Base-by-base conservation (phyloP, 2,797 vertebrate species). In the Acridotheres tristis region DNA sequence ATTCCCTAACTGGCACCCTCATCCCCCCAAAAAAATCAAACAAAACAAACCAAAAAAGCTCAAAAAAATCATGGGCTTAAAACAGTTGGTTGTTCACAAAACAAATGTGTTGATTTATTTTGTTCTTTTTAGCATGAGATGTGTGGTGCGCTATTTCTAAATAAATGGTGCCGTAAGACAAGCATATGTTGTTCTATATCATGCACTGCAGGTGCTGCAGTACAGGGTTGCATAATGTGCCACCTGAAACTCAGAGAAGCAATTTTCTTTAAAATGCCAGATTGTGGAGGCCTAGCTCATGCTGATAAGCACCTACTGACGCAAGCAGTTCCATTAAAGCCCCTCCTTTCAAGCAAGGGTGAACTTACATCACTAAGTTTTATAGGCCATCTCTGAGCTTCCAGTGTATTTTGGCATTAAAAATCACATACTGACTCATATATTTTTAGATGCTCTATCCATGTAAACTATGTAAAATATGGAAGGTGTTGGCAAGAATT, bases 121-220 rank as follows among this genome's bases (percentile, higher is more conserved):
- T 96, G 36, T 88, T 95, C 58, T 78, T 94, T 94, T 94, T 68
- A 93, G 23, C 55, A 43, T 90, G 63, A 85, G 62, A 71, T 42
- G 34, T 81, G 67, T 86, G 88, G 36, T 63, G 38, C 86, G 66
- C 57, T 82, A 38, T 90, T 95, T 96, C 92, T 96, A 94, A 96
- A 95, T 89, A 96, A 93, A 92, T 88, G 23, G 57, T 96, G 79
- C 67, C 54, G 53, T 84, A 96, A 96, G 86, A 96, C 26, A 94
- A 96, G 63, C 93, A 97, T 95, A 95, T 94, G 94, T 65, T 92
- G 69, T 66, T 95, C 85, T 86, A 71, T 69, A 85, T 93, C 76
- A 81, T 86, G 43, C 69, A 75, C 81, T 88, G 78, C 92, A 94
- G 85, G 94, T 95, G 85, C 73, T 92, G 57, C 81, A 85, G 48